phyloP scores from a whole-genome alignment of 92 coral and sea anemone genomes.

The Nematostella vectensis region DNA sequence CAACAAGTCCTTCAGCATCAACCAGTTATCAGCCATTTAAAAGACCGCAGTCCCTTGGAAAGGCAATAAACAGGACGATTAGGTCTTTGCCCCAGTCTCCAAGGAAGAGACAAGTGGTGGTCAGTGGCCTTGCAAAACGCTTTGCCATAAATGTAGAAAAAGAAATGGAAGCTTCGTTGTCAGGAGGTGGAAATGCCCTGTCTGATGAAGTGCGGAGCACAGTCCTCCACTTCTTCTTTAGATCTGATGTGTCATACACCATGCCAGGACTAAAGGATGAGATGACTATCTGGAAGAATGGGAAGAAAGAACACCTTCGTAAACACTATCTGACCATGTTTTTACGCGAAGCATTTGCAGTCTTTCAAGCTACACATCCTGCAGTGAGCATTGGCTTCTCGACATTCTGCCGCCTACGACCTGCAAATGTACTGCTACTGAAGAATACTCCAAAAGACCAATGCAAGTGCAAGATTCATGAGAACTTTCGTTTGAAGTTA shows the following conservation, averaged over 20 bases:
- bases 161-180: slow-evolving; percentile 15
- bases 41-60: slow-evolving; percentile 30
- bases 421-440: slow-evolving; percentile 26
- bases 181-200: slow-evolving; percentile 12
- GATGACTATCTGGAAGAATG: slow-evolving; percentile 22
- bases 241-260: slow-evolving; percentile 19
- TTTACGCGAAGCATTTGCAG: slow-evolving; percentile 30
- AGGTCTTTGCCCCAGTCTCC: slow-evolving; percentile 27
- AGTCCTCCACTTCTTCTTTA: slow-evolving; percentile 19
- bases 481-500: slow-evolving; percentile 22
- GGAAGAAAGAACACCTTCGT: slow-evolving; percentile 21
- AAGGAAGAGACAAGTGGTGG: slow-evolving; percentile 23
- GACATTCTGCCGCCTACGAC: too few relatives aligned
- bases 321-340: slow-evolving; percentile 30
- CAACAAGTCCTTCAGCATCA: too few relatives aligned
- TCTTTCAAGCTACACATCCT: too few relatives aligned
- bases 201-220: slow-evolving; percentile 15
- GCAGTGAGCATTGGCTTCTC: too few relatives aligned
- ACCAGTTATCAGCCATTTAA: too few relatives aligned
- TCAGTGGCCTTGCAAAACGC: slow-evolving; percentile 34
- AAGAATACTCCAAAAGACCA: slow-evolving; percentile 33
- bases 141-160: slow-evolving; percentile 18
- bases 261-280: slow-evolving; percentile 34
- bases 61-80: slow-evolving; percentile 27
- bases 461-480: slow-evolving; percentile 40